Percentiles rank a stretch among this genome's conserved stretches.
Conservation (phyloP, 2,113 vertebrate genomes). For the Indicator maculatus region DNA sequence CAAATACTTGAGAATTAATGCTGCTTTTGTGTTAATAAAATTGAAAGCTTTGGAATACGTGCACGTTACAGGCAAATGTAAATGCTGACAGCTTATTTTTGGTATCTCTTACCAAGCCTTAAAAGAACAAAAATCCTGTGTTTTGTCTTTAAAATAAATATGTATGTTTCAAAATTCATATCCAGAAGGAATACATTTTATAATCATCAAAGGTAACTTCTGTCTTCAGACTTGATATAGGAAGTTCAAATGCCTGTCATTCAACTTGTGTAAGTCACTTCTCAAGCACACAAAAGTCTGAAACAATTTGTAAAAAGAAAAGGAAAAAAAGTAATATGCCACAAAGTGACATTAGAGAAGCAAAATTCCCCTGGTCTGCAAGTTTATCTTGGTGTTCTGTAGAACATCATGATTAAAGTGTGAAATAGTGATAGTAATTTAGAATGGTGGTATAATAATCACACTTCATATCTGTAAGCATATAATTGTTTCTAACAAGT, state of each 20-base stretch:
- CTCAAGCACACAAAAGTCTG: background rate
- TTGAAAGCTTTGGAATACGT: background rate
- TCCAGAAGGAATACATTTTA: constrained; percentile 33
- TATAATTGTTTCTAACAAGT: background rate
- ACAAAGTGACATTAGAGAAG: background rate
- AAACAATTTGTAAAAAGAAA: background rate
- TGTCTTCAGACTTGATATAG: background rate
- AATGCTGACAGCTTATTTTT: background rate
- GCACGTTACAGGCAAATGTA: background rate
- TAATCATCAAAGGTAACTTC: constrained; percentile 24
- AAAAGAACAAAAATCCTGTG: constrained; percentile 24
- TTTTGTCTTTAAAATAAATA: constrained; percentile 27
- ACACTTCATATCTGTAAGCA: background rate
- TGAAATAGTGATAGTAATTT: background rate
- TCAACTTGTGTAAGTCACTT: background rate
- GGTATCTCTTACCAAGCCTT: background rate
- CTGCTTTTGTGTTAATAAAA: background rate
- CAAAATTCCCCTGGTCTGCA: background rate
- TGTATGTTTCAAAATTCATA: constrained; percentile 6
- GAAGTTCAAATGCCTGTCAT: background rate
- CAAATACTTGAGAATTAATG: background rate
- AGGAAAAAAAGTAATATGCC: background rate
- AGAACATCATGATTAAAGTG: background rate
- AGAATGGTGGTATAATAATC: background rate
- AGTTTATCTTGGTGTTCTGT: background rate